Conservation (phyloP, 2,113 vertebrate species). For the Ciconia stormi region DNA sequence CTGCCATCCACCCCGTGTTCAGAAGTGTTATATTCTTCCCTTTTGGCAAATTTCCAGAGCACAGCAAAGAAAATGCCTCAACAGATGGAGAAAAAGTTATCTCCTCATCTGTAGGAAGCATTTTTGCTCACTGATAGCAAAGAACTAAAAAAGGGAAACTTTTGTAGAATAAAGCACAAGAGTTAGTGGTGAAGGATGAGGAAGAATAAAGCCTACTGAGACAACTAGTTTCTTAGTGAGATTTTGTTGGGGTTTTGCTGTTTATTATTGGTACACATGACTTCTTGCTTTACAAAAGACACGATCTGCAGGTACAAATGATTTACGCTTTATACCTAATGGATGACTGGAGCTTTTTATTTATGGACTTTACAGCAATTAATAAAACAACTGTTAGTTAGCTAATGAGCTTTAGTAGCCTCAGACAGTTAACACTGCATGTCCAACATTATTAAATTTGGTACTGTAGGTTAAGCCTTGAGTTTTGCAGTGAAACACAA, state of each 20-base stretch:
- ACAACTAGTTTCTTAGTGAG: neutral
- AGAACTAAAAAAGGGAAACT: neutral
- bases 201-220: neutral
- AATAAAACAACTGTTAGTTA: neutral
- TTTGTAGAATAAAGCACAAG: neutral
- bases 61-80: neutral
- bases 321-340: neutral
- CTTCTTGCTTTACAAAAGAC: neutral
- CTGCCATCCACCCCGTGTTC: neutral
- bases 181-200: neutral
- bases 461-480: neutral
- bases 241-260: neutral
- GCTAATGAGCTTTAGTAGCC: neutral
- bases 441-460: neutral
- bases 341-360: neutral
- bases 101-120: neutral
- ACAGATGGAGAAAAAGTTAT: neutral
- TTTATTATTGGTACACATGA: neutral
- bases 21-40: slow-evolving; percentile 32
- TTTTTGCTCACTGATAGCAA: slow-evolving; percentile 10
- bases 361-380: neutral
- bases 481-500: neutral
- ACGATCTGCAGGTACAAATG: neutral
- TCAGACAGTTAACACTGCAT: neutral
- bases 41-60: slow-evolving; percentile 26